Evolutionary conservation across 2,797 vertebrate genomes (phyloP), one percentile per base, ranked within the genome.

Genomic region (Phoebastria nigripes): DNA sequence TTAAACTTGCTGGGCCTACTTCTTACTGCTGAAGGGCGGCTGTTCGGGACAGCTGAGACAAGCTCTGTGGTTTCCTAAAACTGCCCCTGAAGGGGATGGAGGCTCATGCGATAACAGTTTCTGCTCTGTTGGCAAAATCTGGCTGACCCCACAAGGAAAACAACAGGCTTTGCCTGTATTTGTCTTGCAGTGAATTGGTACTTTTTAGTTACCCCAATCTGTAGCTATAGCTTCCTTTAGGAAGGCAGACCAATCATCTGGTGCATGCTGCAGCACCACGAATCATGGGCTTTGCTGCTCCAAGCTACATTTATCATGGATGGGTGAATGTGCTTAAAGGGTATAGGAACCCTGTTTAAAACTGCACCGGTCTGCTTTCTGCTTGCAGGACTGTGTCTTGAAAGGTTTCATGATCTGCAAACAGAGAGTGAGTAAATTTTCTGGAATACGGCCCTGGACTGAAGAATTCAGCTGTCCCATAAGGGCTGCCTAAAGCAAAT

Each of bases 301-400:
- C 42, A 47, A 83, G 71, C 42, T 94, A 33, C 94, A 41, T 95
- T 96, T 95, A 88, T 92, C 70, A 44, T 24, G 29, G 65, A 71
- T 89, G 25, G 62, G 61, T 95, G 54, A 76, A 83, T 82, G 49
- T 80, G 59, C 91, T 94, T 70, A 90, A 88, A 77, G 69, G 67
- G 81, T 85, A 62, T 39, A 82, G 67, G 63, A 62, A 71, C 51
- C 54, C 62, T 92, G 35, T 85, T 66, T 93, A 89, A 96, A 94
- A 96, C 81, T 55, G 28, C 44, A 82, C 15, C 13, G 0, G 15
- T 61, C 49, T 97, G 62, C 82, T 56, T 81, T 95, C 82, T 95
- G 46, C 61, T 95, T 54, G 11, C 15, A 47, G 47, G 90, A 47
- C 73, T 41, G 35, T 77, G 47, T 92, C 81, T 93, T 89, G 56